These are phyloP conservation scores for Bombus superbus DNA, from an alignment of 1,140 invertebrate genomes.

Conservation along the genomic window DNA sequence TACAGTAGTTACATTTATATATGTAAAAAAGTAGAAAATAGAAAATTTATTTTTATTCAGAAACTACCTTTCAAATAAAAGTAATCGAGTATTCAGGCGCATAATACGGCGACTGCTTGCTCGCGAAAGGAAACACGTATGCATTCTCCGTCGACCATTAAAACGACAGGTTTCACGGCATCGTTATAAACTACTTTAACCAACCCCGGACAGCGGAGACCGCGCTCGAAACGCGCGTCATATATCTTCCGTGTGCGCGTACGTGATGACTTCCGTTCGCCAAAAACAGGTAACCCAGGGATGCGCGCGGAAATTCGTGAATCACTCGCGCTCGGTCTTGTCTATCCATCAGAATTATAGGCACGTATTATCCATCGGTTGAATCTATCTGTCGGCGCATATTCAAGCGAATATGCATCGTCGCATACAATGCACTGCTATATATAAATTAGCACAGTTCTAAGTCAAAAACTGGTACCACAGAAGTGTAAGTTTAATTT, in stretches of 20 bases:
- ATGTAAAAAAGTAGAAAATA: not conserved
- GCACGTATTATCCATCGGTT: conserved; percentile 56
- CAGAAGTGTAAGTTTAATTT: no score
- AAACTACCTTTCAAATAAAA: not conserved
- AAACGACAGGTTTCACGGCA: not conserved
- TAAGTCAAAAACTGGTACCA: no score
- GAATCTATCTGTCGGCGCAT: conserved; percentile 59
- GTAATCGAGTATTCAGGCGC: not conserved
- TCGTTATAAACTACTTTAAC: conserved; percentile 29
- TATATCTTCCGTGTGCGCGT: conserved; percentile 23
- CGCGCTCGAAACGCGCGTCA: not conserved
- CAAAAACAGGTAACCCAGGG: conserved; percentile 17
- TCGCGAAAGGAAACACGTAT: not conserved
- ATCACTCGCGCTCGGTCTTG: conserved; percentile 43
- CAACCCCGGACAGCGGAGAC: not conserved
- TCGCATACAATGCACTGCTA: not conserved
- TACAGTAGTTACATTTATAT: no score
- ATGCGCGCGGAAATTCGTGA: conserved; percentile 39
- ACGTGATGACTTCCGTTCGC: conserved; percentile 39
- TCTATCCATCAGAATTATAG: conserved; percentile 65
- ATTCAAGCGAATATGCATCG: conserved; percentile 51
- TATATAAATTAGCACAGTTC: not conserved
- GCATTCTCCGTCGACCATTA: not conserved
- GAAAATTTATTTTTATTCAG: not conserved
- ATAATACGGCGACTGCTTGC: not conserved